Percentiles rank a stretch among this genome's conserved stretches.
phyloP scores from a whole-genome alignment of 2,888 invertebrate species.

The Adineta ricciae region DNA sequence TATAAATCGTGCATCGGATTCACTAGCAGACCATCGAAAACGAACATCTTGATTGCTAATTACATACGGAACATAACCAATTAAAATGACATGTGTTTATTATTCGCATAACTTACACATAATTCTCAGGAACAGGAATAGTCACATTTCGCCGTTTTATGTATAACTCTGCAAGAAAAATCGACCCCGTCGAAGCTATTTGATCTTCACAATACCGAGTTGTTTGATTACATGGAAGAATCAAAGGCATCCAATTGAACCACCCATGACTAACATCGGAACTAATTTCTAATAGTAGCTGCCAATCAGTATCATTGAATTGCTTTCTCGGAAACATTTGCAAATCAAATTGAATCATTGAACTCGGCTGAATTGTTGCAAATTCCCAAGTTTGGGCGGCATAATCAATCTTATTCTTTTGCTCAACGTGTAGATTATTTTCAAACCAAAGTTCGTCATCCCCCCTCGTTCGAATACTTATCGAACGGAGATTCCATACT shows the following conservation, averaged over 20 bases:
- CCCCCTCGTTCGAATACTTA: neutral
- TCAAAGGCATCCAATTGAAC: neutral
- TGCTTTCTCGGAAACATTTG: neutral
- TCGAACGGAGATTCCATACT: neutral
- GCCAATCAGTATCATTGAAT: neutral
- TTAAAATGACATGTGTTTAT: neutral
- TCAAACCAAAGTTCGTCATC: neutral
- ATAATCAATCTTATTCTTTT: neutral
- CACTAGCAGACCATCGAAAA: slow-evolving; percentile 8
- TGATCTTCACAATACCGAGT: neutral
- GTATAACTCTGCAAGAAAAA: neutral
- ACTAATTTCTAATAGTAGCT: neutral
- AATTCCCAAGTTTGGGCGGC: slow-evolving; percentile 4
- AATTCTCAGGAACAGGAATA: slow-evolving; percentile 1
- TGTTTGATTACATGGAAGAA: neutral
- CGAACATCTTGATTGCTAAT: slow-evolving; percentile 15
- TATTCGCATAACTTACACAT: neutral
- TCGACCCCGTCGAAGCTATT: neutral
- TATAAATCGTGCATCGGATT: neutral
- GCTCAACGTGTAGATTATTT: neutral
- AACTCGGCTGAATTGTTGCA: neutral
- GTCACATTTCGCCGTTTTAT: neutral
- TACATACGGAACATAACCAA: neutral
- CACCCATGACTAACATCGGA: neutral
- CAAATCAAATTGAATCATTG: slow-evolving; percentile 13